Evolutionary conservation across 2,113 vertebrate genomes (phyloP).

Genomic region (Gobio gobio): DNA sequence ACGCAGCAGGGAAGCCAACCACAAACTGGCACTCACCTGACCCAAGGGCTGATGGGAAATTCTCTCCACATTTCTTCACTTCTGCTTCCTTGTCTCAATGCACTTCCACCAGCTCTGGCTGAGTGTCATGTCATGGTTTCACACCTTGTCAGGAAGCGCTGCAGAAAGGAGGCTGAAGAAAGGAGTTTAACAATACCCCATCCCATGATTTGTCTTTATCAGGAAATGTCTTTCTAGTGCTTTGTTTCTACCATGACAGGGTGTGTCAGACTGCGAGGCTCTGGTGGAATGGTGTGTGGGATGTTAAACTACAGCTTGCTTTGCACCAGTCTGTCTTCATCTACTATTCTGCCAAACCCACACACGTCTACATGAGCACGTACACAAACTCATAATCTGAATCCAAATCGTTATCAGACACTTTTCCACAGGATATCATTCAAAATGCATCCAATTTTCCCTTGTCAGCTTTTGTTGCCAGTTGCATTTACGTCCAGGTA

Average conservation of each 20-base stretch:
- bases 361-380: slow-evolving; percentile 42
- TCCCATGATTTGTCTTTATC: slow-evolving; percentile 38
- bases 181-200: slow-evolving; percentile 29
- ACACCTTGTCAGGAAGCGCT: slow-evolving; percentile 15
- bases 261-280: slow-evolving; percentile 19
- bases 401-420: slow-evolving; percentile 1
- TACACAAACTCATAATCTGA: slow-evolving; percentile 9
- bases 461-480: slow-evolving; percentile 14
- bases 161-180: slow-evolving; percentile 13
- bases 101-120: slow-evolving; percentile 34
- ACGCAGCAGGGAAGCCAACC: slow-evolving; percentile 34
- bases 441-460: slow-evolving; percentile 14
- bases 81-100: slow-evolving; percentile 11
- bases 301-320: slow-evolving; percentile 32
- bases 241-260: slow-evolving; percentile 28
- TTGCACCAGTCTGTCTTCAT: slow-evolving; percentile 33
- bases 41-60: slow-evolving; percentile 34
- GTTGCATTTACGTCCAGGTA: neutral
- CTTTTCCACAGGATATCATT: slow-evolving; percentile 26
- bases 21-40: slow-evolving; percentile 39
- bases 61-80: slow-evolving; percentile 25
- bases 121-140: slow-evolving; percentile 23
- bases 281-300: slow-evolving; percentile 32
- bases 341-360: slow-evolving; percentile 48
- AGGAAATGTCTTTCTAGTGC: slow-evolving; percentile 17